Percentiles rank a stretch among this genome's conserved stretches.
phyloP scores from a whole-genome alignment of 2,888 invertebrate genomes.

The Drosophila planitibia region DNA sequence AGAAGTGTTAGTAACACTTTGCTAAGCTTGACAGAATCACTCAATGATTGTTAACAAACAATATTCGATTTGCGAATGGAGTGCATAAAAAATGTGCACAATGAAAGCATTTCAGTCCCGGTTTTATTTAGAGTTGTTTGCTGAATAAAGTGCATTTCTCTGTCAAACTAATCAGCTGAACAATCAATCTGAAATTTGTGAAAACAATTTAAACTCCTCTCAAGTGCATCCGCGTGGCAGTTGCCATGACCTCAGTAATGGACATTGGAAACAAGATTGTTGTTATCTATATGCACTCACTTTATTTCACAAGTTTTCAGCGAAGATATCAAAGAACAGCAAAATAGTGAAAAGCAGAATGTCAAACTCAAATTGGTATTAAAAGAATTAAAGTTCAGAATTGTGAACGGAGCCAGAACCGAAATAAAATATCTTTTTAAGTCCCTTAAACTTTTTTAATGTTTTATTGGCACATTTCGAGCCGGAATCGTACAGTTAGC shows the following conservation, averaged over 20 bases:
- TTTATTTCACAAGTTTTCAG: neutral
- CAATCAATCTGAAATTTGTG: neutral
- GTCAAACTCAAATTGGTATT: no score
- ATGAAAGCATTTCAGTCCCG: neutral
- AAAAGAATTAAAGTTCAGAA: no score
- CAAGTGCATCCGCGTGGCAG: neutral
- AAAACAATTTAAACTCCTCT: neutral
- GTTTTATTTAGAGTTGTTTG: neutral
- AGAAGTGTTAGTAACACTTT: neutral
- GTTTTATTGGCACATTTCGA: no score
- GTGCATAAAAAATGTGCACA: neutral
- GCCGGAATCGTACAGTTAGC: no score
- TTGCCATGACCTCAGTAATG: neutral
- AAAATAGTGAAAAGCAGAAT: neutral
- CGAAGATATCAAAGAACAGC: neutral
- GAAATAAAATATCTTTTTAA: neutral
- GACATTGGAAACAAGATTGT: neutral
- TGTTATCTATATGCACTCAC: neutral
- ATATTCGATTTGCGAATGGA: neutral
- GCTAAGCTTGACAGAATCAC: neutral
- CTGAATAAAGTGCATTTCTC: neutral
- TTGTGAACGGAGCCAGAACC: no score
- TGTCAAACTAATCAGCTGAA: neutral
- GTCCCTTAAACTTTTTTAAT: neutral
- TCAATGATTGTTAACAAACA: neutral